phyloP scores from a whole-genome alignment of 1,140 invertebrate species.

The Mylabris phalerata region DNA sequence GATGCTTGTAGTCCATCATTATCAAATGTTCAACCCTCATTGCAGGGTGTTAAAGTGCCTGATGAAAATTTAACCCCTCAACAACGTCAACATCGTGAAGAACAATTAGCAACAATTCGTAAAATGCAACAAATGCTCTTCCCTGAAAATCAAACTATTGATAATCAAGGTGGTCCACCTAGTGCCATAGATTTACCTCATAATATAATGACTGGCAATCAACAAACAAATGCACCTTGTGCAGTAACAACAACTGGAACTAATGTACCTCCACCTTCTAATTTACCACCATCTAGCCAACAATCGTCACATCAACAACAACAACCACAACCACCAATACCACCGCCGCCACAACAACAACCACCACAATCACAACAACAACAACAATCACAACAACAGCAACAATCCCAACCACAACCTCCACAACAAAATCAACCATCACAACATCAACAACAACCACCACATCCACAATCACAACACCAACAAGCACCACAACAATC shows the following conservation, averaged over 20 bases:
- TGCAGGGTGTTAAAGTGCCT: slow-evolving; percentile 81
- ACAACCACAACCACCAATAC: slow-evolving; percentile 36
- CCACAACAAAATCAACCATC: slow-evolving; percentile 41
- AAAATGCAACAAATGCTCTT: slow-evolving; percentile 92
- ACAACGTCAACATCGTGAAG: slow-evolving; percentile 87
- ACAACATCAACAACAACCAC: slow-evolving; percentile 25
- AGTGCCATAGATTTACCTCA: slow-evolving; percentile 13
- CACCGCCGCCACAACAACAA: slow-evolving; percentile 34
- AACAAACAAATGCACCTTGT: slow-evolving; percentile 3
- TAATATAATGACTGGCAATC: neutral
- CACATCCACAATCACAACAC: slow-evolving; percentile 39
- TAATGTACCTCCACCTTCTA: slow-evolving; percentile 35
- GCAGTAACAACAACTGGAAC: slow-evolving; percentile 1
- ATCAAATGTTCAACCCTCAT: slow-evolving; percentile 50
- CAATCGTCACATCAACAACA: slow-evolving; percentile 30
- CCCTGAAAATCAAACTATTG: slow-evolving; percentile 60
- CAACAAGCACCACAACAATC: slow-evolving; percentile 4
- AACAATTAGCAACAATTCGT: slow-evolving; percentile 81
- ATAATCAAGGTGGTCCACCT: slow-evolving; percentile 16
- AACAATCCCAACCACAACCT: slow-evolving; percentile 4
- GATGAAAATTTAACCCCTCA: slow-evolving; percentile 96
- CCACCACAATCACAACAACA: slow-evolving; percentile 41
- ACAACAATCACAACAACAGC: slow-evolving; percentile 14
- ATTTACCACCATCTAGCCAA: slow-evolving; percentile 39
- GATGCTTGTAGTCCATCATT: slow-evolving; percentile 47